Evolutionary conservation across 2,113 vertebrate species (phyloP).

Genomic region (Panthera leo): DNA sequence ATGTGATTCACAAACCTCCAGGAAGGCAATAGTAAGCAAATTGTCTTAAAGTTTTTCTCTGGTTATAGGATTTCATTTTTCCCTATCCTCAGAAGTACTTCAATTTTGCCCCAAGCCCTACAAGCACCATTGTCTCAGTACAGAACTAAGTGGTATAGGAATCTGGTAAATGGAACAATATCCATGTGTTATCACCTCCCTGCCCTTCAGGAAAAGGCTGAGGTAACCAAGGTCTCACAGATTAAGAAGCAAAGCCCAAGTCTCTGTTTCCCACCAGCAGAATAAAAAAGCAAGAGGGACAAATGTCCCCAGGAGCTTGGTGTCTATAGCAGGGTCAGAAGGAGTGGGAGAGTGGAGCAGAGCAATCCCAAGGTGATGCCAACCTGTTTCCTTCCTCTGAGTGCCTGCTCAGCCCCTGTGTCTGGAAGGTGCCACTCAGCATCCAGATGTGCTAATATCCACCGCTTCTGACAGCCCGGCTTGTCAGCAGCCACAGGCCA

Average conservation of each 20-base stretch:
- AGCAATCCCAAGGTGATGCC: background rate
- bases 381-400: background rate
- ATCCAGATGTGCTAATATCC: background rate
- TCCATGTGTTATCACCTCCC: background rate
- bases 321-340: background rate
- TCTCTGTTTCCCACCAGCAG: background rate
- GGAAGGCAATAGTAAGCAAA: background rate
- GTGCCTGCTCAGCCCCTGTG: background rate
- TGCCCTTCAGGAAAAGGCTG: background rate
- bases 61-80: background rate
- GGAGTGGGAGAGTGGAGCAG: background rate
- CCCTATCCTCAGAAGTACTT: background rate
- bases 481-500: slow-evolving; percentile 46
- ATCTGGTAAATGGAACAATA: background rate
- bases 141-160: background rate
- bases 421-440: background rate
- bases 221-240: background rate
- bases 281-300: background rate
- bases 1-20: background rate
- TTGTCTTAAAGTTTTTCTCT: background rate
- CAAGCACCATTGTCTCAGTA: too few relatives aligned
- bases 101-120: background rate
- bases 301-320: background rate
- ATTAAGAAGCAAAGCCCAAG: background rate
- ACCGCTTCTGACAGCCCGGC: background rate